Evolutionary conservation across 1,140 invertebrate species (phyloP).

Genomic region (Drosophila orena): DNA sequence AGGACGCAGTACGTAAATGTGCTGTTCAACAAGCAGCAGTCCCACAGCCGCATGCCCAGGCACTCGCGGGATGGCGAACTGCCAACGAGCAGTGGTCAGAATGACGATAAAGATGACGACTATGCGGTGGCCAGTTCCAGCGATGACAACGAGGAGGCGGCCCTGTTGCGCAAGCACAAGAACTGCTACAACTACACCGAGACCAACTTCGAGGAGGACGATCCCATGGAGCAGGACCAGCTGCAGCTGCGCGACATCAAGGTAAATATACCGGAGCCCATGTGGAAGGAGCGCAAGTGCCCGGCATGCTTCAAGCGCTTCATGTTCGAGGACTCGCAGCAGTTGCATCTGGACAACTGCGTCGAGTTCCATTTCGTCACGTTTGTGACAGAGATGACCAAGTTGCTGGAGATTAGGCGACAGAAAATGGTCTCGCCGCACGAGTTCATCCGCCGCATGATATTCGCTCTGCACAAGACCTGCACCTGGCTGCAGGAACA

Average conservation of each 20-base stretch:
- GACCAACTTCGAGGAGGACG: constrained; percentile 83
- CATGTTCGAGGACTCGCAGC: constrained; percentile 80
- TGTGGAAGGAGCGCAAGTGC: constrained; percentile 82
- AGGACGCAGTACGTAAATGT: constrained; percentile 69
- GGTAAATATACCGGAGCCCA: constrained; percentile 77
- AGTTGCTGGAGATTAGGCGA: constrained; percentile 62
- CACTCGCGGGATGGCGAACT: constrained; percentile 27
- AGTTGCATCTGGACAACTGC: constrained; percentile 72
- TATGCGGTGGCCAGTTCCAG: constrained; percentile 59
- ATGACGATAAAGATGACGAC: constrained; percentile 72
- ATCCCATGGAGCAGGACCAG: constrained; percentile 77
- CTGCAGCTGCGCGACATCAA: constrained; percentile 69
- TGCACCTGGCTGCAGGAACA: constrained; percentile 79
- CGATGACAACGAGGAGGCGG: constrained; percentile 70
- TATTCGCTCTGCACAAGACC: constrained; percentile 74
- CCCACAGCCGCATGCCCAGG: constrained; percentile 1
- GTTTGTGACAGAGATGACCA: constrained; percentile 64
- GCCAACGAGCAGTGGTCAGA: constrained; percentile 53
- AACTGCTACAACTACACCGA: constrained; percentile 78
- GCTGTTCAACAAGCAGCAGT: constrained; percentile 66
- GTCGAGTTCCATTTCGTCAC: constrained; percentile 72
- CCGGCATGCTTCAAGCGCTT: constrained; percentile 75
- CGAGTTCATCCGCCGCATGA: constrained; percentile 80
- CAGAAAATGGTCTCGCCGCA: constrained; percentile 79
- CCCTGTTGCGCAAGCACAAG: constrained; percentile 59